These are phyloP conservation scores for Cremastobaeus sp. DNA, from an alignment of 2,888 invertebrate species.

Conservation along the genomic window DNA sequence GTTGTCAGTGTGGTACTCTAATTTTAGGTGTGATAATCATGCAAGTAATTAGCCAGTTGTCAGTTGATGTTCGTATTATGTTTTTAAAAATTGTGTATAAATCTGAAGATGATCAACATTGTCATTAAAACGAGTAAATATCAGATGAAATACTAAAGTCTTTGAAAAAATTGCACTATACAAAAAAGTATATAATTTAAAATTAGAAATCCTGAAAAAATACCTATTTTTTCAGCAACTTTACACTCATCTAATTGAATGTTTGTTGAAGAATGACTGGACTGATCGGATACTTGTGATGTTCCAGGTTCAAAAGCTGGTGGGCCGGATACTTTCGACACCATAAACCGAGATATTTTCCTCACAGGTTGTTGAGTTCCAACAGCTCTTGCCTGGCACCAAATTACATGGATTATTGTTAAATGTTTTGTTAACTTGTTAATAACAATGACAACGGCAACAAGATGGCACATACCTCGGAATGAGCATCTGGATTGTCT, in stretches of 20 bases:
- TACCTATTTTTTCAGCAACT: conserved; percentile 39
- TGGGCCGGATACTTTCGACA: conserved; percentile 79
- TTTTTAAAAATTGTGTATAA: no score
- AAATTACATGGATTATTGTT: not conserved
- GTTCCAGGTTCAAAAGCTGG: conserved; percentile 64
- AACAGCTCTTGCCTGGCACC: conserved; percentile 3
- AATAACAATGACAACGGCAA: not conserved
- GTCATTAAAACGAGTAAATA: no score
- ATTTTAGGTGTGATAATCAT: no score
- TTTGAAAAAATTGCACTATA: no score
- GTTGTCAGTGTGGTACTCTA: no score
- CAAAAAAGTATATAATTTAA: no score
- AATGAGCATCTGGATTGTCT: conserved; percentile 68
- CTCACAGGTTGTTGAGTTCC: conserved; percentile 81
- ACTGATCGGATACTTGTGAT: conserved; percentile 51
- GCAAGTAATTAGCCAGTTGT: no score
- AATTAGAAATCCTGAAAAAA: no score
- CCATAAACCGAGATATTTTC: conserved; percentile 90
- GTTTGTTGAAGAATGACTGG: conserved; percentile 35
- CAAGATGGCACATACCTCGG: conserved; percentile 62
- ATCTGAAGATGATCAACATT: no score
- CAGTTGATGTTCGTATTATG: no score
- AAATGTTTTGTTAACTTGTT: not conserved
- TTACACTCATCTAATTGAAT: conserved; percentile 45
- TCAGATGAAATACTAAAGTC: no score